phyloP scores from a whole-genome alignment of 1,140 invertebrate species.

The Pseudomyrmex dendroicus region DNA sequence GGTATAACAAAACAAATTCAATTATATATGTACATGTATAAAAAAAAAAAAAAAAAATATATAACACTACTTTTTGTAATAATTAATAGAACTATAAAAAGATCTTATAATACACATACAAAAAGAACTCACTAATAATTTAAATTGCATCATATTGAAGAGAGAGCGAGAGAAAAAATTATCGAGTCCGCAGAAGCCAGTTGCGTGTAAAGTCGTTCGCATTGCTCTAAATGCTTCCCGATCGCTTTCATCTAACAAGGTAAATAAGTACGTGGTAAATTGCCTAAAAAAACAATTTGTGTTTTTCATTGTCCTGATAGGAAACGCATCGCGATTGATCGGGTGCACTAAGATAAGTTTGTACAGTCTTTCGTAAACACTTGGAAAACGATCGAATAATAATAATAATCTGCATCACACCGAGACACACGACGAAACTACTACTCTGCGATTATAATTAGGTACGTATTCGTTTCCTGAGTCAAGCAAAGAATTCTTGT shows the following conservation, averaged over 20 bases:
- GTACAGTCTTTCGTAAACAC: background rate
- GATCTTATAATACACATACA: too few relatives aligned
- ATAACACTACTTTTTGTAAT: background rate
- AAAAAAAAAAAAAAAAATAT: background rate
- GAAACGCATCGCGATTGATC: background rate
- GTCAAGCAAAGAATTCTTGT: slow-evolving; percentile 64
- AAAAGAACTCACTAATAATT: background rate
- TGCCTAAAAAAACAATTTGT: background rate
- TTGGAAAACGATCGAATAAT: slow-evolving; percentile 9
- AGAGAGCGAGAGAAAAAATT: background rate
- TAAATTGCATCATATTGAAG: background rate
- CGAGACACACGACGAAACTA: slow-evolving; percentile 36
- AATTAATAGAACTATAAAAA: too few relatives aligned
- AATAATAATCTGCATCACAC: slow-evolving; percentile 14
- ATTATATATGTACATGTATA: background rate
- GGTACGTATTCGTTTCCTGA: slow-evolving; percentile 52
- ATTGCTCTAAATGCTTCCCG: background rate
- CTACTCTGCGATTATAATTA: slow-evolving; percentile 56
- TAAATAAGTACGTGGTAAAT: background rate
- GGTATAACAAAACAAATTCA: background rate
- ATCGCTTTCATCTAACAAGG: slow-evolving; percentile 1
- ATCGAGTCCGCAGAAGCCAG: slow-evolving; percentile 1
- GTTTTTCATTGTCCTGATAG: background rate
- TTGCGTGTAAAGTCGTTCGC: slow-evolving; percentile 2
- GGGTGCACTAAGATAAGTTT: slow-evolving; percentile 10